Conservation (phyloP, 2,888 invertebrate species). For the Philereme vetulata region DNA sequence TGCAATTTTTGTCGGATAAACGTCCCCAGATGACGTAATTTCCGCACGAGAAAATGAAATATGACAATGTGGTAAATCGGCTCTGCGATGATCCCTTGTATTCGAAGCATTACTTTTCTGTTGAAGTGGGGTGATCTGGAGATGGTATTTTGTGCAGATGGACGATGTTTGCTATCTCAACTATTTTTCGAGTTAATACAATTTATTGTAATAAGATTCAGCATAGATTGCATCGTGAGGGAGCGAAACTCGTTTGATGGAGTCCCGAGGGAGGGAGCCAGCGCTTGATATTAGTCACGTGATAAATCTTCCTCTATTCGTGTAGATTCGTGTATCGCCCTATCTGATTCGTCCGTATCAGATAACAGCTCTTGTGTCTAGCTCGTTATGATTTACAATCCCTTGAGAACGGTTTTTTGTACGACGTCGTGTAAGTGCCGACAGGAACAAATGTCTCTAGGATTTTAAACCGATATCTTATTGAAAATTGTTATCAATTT, state of each 20-base stretch:
- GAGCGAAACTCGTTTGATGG: conserved; percentile 82
- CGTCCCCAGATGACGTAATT: conserved; percentile 70
- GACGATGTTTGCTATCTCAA: conserved; percentile 82
- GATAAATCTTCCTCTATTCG: conserved; percentile 77
- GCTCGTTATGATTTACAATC: conserved; percentile 68
- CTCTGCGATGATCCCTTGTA: conserved; percentile 79
- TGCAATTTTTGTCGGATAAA: conserved; percentile 55
- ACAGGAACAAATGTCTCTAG: conserved; percentile 39
- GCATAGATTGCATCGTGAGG: conserved; percentile 83
- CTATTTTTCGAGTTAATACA: conserved; percentile 84
- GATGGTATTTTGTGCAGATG: conserved; percentile 78
- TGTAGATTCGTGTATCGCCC: conserved; percentile 51
- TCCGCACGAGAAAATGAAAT: conserved; percentile 76
- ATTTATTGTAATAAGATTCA: conserved; percentile 84
- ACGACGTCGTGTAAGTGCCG: conserved; percentile 47
- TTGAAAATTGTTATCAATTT: conserved; percentile 39
- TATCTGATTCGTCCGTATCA: conserved; percentile 36
- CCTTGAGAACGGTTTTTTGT: conserved; percentile 63
- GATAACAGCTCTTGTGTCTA: conserved; percentile 52
- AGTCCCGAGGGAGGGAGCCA: conserved; percentile 76
- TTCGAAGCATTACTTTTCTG: conserved; percentile 76
- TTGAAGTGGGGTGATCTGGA: conserved; percentile 62
- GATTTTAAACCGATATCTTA: conserved; percentile 38
- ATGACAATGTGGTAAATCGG: conserved; percentile 75
- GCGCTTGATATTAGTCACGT: conserved; percentile 81